These are phyloP conservation scores for Chymomyza caudatula DNA, from an alignment of 2,888 invertebrate genomes.

Conservation along the genomic window DNA sequence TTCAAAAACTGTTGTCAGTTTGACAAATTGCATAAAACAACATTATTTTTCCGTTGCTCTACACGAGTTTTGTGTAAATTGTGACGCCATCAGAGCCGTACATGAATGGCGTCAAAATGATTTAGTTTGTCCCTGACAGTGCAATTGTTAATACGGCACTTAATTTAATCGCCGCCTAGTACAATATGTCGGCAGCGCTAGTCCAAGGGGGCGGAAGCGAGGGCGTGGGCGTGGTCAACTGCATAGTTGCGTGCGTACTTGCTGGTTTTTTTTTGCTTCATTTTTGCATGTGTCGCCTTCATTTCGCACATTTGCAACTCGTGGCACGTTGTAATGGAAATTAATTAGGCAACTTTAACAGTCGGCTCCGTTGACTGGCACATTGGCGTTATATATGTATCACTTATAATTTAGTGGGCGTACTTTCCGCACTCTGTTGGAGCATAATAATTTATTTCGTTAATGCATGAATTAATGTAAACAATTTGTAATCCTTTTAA, in stretches of 20 bases:
- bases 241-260: conserved; percentile 5
- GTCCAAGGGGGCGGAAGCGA: conserved; percentile 29
- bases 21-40: conserved; percentile 65
- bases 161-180: conserved; percentile 54
- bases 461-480: conserved; percentile 59
- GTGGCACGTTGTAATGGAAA: conserved; percentile 71
- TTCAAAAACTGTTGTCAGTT: conserved; percentile 56
- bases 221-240: conserved; percentile 8
- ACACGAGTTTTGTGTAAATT: conserved; percentile 35
- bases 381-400: conserved; percentile 53
- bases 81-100: conserved; percentile 45
- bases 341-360: conserved; percentile 69
- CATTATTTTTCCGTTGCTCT: conserved; percentile 12
- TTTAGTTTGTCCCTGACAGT: conserved; percentile 56
- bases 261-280: conserved; percentile 9
- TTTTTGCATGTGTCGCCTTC: conserved; percentile 20
- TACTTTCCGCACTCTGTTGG: conserved; percentile 40
- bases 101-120: conserved; percentile 69
- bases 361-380: conserved; percentile 25
- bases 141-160: conserved; percentile 62
- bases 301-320: conserved; percentile 60
- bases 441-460: conserved; percentile 57
- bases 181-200: conserved; percentile 9
- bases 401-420: conserved; percentile 74
- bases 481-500: conserved; percentile 31